Percentiles rank a stretch among this genome's conserved stretches.
These are phyloP conservation scores for Odocoileus hemionus DNA, from an alignment of 2,113 vertebrate genomes.

Conservation along the genomic window DNA sequence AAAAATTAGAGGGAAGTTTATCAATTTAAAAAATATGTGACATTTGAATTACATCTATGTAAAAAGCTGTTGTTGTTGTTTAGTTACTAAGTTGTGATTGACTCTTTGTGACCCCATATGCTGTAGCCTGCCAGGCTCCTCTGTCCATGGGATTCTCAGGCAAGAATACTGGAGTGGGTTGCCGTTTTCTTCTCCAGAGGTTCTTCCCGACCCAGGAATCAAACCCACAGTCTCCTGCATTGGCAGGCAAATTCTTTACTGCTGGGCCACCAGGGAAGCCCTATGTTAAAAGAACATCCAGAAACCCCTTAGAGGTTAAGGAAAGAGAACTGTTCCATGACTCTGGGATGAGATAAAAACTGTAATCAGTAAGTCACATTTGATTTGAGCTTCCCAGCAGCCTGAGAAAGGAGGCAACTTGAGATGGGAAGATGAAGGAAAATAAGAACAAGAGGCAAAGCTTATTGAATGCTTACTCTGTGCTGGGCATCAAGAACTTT, in stretches of 20 bases:
- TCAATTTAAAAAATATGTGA: neutral
- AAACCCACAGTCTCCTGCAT: neutral
- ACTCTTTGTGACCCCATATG: neutral
- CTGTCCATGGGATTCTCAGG: neutral
- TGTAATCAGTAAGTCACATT: neutral
- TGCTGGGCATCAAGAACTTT: neutral
- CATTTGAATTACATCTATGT: neutral
- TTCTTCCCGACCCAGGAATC: neutral
- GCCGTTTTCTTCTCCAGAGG: neutral
- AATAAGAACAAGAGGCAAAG: neutral
- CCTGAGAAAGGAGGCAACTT: neutral
- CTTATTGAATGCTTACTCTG: neutral
- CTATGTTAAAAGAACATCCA: neutral
- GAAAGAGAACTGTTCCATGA: neutral
- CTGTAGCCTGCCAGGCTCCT: neutral
- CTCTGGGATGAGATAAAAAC: neutral
- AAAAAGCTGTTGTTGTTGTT: neutral
- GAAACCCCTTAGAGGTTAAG: neutral
- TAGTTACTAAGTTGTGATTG: neutral
- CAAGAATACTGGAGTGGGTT: neutral
- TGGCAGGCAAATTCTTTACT: neutral
- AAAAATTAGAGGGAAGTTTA: neutral
- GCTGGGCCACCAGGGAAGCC: neutral
- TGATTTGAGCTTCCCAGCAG: conserved; percentile 19
- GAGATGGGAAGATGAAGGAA: neutral